Percentiles rank a stretch among this genome's conserved stretches.
These are phyloP conservation scores for Nephrotoma appendiculata DNA, from an alignment of 2,888 invertebrate genomes.

Conservation along the genomic window DNA sequence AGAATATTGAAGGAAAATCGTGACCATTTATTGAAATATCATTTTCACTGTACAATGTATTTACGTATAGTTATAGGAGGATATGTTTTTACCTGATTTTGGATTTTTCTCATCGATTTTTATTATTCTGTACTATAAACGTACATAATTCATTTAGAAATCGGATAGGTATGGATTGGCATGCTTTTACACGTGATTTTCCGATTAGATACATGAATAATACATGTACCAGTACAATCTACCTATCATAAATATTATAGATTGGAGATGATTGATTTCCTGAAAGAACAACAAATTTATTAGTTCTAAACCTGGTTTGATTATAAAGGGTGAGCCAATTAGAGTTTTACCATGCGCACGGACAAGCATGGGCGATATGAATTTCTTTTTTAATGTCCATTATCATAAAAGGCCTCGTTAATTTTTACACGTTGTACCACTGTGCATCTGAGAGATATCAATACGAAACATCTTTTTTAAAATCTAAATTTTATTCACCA, in stretches of 20 bases:
- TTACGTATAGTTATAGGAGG: background rate
- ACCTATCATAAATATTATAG: background rate
- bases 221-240: background rate
- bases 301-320: background rate
- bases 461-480: too few species aligned
- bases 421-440: too few species aligned
- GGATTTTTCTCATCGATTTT: background rate
- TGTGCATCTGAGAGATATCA: too few species aligned
- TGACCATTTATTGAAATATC: background rate
- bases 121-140: background rate
- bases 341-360: too few species aligned
- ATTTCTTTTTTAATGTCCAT: too few species aligned
- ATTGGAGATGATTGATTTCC: background rate
- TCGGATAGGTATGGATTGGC: background rate
- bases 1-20: background rate
- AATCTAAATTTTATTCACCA: too few species aligned
- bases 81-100: background rate
- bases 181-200: background rate
- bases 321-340: background rate
- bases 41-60: background rate
- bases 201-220: background rate
- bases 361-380: too few species aligned
- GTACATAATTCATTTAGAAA: background rate
- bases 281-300: background rate
- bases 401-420: too few species aligned